Evolutionary conservation across 2,797 vertebrate genomes (phyloP).

Genomic region (Kryptolebias ocellatus): DNA sequence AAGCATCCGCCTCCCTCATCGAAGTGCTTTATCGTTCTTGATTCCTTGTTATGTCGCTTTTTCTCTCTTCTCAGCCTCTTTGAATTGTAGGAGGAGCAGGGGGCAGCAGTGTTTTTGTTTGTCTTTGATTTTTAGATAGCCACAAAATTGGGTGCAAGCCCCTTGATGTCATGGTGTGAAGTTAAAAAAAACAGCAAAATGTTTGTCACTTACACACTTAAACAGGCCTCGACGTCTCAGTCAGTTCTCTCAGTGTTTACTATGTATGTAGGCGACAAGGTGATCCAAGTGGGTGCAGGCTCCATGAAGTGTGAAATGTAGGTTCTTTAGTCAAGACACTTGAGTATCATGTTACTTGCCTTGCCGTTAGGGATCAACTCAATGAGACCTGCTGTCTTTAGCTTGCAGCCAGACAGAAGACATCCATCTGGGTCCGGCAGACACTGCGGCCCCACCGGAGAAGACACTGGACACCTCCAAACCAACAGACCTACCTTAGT

Average conservation of each 20-base stretch:
- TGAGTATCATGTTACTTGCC: slow-evolving; percentile 76
- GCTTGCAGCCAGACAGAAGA: slow-evolving; percentile 69
- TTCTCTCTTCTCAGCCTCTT: slow-evolving; percentile 43
- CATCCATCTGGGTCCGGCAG: slow-evolving; percentile 77
- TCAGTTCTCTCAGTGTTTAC: slow-evolving; percentile 30
- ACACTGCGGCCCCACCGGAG: slow-evolving; percentile 70
- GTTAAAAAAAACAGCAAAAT: slow-evolving; percentile 62
- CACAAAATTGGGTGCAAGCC: slow-evolving; percentile 82
- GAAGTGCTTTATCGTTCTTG: slow-evolving; percentile 57
- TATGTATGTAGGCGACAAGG: slow-evolving; percentile 45
- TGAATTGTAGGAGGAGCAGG: slow-evolving; percentile 63
- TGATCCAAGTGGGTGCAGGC: slow-evolving; percentile 69
- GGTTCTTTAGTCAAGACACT: slow-evolving; percentile 69
- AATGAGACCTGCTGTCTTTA: slow-evolving; percentile 64
- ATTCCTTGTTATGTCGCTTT: slow-evolving; percentile 57
- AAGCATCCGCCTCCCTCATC: slow-evolving; percentile 60
- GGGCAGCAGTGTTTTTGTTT: slow-evolving; percentile 81
- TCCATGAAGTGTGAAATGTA: slow-evolving; percentile 77
- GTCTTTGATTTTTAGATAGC: slow-evolving; percentile 85
- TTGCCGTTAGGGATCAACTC: slow-evolving; percentile 75
- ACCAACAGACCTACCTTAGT: slow-evolving; percentile 54
- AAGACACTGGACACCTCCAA: slow-evolving; percentile 69
- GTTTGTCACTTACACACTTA: slow-evolving; percentile 55
- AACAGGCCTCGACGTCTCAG: slow-evolving; percentile 29
- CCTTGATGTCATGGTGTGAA: slow-evolving; percentile 78